Base-by-base conservation (phyloP, 2,797 vertebrate species). In the Cyclura pinguis region DNA sequence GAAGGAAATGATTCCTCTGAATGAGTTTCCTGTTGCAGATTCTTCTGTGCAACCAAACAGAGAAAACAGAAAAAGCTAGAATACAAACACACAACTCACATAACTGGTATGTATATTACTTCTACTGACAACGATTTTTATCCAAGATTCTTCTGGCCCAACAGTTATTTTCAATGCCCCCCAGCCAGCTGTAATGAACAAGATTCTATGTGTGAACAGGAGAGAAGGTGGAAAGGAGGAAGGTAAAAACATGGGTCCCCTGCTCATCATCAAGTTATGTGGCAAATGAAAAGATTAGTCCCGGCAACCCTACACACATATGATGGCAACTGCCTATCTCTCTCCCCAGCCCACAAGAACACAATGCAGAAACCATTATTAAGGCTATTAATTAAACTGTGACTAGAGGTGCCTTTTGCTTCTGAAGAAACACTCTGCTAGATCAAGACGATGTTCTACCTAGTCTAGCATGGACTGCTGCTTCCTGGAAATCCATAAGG, bases 11-110 rank as follows among this genome's bases (percentile, higher is more conserved):
- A 57, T 86, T 91, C 59, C 67, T 92, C 72, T 81, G 1, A 0
- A 42, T 0, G 50, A 92, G 64, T 73, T 55, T 80, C 88, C 82
- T 89, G 29, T 12, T 57, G 81, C 12, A 90, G 77, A 90, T 73
- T 83, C 35, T 82, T 85, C 38, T 84, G 80, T 62, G 81, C 10
- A 83, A 73, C 50, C 32, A n/a, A 73, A 84, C 0, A 0, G 0
- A 62, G 38, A 42, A 74, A 87, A 72, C 5, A 90, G 69, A 84
- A 84, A 91, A 78, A 27, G 42, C 59, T 83, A 42, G 74, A 55
- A 67, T 55, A 55, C 74, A 87, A 84, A 84, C 18, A 74, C 18
- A n/a, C 32, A 87, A 52, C 24, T 64, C 35, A 62, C 73, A 52
- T 62, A 35, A 64, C 24, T n/a, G 18, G 38, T 35, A 74, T 18